phyloP scores from a whole-genome alignment of 23 tunicate genomes.

The Trididemnum clinides region DNA sequence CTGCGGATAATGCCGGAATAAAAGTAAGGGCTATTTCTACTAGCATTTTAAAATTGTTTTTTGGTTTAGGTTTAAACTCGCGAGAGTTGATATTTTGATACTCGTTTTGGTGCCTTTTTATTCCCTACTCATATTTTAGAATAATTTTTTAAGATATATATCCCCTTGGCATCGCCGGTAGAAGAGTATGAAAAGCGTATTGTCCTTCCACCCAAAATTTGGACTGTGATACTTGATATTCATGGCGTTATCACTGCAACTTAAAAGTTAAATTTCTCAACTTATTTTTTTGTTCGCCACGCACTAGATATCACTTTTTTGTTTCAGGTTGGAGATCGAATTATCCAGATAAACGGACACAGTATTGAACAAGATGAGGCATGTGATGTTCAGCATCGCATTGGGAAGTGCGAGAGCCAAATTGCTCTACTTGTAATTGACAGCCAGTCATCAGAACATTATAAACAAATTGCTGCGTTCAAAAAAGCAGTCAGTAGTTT shows the following conservation, averaged over 20 bases:
- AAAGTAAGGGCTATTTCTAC: too few relatives aligned
- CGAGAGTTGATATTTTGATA: too few relatives aligned
- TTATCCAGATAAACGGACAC: conserved; percentile 85
- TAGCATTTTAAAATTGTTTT: too few relatives aligned
- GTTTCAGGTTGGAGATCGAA: conserved; percentile 76
- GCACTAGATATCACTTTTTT: background rate
- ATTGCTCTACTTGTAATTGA: conserved; percentile 92
- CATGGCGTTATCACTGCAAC: too few relatives aligned
- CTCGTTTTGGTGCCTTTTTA: too few relatives aligned
- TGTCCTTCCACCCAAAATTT: too few relatives aligned
- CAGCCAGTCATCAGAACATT: conserved; percentile 75
- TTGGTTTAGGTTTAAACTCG: too few relatives aligned
- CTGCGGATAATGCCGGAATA: conserved; percentile 84
- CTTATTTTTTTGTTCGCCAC: background rate
- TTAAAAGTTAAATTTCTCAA: background rate
- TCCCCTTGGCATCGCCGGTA: too few relatives aligned
- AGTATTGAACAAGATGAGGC: conserved; percentile 59
- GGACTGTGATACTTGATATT: too few relatives aligned
- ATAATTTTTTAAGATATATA: too few relatives aligned
- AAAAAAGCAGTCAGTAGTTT: conserved; percentile 64
- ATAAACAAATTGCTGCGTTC: conserved; percentile 76
- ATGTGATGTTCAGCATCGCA: conserved; percentile 50
- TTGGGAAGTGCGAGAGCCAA: conserved; percentile 77
- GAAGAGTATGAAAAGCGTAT: too few relatives aligned
- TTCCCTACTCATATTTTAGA: too few relatives aligned